Evolutionary conservation across 2,888 invertebrate genomes (phyloP), one percentile per base, ranked within the genome.

Genomic region (Formica aserva): DNA sequence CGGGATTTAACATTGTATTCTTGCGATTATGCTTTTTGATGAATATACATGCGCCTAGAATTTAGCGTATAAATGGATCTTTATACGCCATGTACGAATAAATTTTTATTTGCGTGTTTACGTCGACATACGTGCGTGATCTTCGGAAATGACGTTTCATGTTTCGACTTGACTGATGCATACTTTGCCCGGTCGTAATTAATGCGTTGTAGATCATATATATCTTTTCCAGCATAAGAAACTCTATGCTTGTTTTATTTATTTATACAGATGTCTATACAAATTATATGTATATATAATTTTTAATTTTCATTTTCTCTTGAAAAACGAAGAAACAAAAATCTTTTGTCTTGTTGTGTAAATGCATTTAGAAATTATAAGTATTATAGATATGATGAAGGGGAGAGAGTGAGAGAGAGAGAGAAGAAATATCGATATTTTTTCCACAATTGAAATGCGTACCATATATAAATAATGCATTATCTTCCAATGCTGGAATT

Each of bases 401-500:
- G 38, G 3, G 3, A 41, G 13, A 45, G 9, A 62, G 62, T 15
- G 9, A 57, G 22, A 29, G 29, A 3, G 6, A 15, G 15, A 8
- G 6, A 66, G 74, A 18, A 18, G 26, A 62, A 63, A 41, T 63
- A 32, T 9, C 32, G 22, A 75, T 41, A 41, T 57, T 57, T 57
- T 77, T 41, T 52, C 38, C 66, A 41, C 29, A 55, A 67, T 38
- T 55, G 41, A 67, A 77, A 77, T 6, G 66, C 11, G 15, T 57
- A 67, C 13, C 15, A 67, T n/a, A 48, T 29, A 38, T 41, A 41
- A 77, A 62, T 66, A 26, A 67, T 55, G 15, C 55, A 66, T 67
- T 57, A 57, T 38, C n/a, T 55, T 77, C 55, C 29, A 35, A 35
- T 74, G 85, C 67, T 85, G 65, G 81, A 88, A 86, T 83, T 76